A percentile compares a stretch with the other conserved stretches of the same genome.
Conservation (phyloP, 2,888 invertebrate genomes). For the Macrosoma leucophasiata region DNA sequence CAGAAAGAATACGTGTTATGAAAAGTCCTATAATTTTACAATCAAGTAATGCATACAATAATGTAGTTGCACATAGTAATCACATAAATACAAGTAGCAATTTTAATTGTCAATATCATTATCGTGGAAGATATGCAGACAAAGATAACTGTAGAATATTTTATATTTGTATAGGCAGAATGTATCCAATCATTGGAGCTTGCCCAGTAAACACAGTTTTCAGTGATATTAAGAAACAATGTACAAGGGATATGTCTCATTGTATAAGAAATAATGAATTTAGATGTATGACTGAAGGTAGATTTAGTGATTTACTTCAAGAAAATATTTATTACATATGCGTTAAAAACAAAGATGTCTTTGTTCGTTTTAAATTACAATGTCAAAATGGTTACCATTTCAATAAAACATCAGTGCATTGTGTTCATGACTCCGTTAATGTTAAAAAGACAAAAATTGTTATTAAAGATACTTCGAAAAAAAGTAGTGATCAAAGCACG, state of each 20-base stretch:
- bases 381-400: constrained; percentile 51
- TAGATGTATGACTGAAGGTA: constrained; percentile 55
- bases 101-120: constrained; percentile 36
- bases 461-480: constrained; percentile 23
- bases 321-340: constrained; percentile 65
- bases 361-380: constrained; percentile 52
- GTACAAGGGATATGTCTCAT: constrained; percentile 63
- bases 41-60: background rate
- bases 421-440: constrained; percentile 30
- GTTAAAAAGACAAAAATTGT: constrained; percentile 9
- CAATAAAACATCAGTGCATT: constrained; percentile 44
- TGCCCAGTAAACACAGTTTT: constrained; percentile 63
- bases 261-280: constrained; percentile 66
- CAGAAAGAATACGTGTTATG: background rate
- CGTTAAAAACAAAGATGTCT: constrained; percentile 38
- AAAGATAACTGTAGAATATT: constrained; percentile 65
- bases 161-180: constrained; percentile 60
- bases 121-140: constrained; percentile 65
- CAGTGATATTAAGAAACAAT: constrained; percentile 59
- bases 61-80: constrained; percentile 1
- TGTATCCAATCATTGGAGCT: constrained; percentile 39
- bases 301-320: constrained; percentile 49
- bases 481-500: constrained; percentile 29
- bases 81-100: background rate
- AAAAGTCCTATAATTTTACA: background rate